These are phyloP conservation scores for Drosophila siamana DNA, from an alignment of 2,888 invertebrate genomes.

Conservation along the genomic window DNA sequence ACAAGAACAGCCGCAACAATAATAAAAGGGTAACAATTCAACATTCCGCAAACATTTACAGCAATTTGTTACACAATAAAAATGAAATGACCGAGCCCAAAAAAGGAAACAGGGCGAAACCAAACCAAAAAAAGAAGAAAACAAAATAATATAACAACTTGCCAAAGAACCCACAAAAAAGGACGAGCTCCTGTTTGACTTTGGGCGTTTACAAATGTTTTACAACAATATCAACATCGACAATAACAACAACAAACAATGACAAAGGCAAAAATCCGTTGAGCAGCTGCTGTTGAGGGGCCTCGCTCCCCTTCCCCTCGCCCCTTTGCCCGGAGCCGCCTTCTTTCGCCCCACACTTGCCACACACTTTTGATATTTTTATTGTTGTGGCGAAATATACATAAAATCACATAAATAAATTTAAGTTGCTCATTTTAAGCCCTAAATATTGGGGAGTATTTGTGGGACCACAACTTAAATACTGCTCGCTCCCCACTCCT, in stretches of 20 bases:
- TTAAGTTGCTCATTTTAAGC: slow-evolving; percentile 62
- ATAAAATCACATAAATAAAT: slow-evolving; percentile 75
- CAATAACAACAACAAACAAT: slow-evolving; percentile 59
- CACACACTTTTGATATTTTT: slow-evolving; percentile 75
- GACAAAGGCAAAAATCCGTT: slow-evolving; percentile 56
- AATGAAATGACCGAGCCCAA: slow-evolving; percentile 57
- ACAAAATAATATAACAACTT: slow-evolving; percentile 48
- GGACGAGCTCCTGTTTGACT: slow-evolving; percentile 61
- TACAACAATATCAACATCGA: slow-evolving; percentile 49
- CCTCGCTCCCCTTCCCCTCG: not conserved
- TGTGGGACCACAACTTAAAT: slow-evolving; percentile 32
- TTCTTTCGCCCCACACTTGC: too few species aligned
- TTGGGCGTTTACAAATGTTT: slow-evolving; percentile 68
- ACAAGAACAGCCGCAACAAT: slow-evolving; percentile 34
- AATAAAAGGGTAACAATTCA: slow-evolving; percentile 73
- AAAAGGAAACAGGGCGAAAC: slow-evolving; percentile 43
- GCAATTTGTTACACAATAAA: slow-evolving; percentile 79
- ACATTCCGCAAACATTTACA: slow-evolving; percentile 77
- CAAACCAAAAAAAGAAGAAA: slow-evolving; percentile 36
- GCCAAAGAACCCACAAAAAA: slow-evolving; percentile 45
- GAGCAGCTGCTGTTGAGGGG: slow-evolving; percentile 59
- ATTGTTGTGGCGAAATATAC: slow-evolving; percentile 75
- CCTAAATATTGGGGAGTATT: slow-evolving; percentile 35
- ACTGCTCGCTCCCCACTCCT: slow-evolving; percentile 23
- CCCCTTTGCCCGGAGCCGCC: slow-evolving; percentile 2